Evolutionary conservation across 1,140 invertebrate genomes (phyloP).

Genomic region (Aporrectodea caliginosa): DNA sequence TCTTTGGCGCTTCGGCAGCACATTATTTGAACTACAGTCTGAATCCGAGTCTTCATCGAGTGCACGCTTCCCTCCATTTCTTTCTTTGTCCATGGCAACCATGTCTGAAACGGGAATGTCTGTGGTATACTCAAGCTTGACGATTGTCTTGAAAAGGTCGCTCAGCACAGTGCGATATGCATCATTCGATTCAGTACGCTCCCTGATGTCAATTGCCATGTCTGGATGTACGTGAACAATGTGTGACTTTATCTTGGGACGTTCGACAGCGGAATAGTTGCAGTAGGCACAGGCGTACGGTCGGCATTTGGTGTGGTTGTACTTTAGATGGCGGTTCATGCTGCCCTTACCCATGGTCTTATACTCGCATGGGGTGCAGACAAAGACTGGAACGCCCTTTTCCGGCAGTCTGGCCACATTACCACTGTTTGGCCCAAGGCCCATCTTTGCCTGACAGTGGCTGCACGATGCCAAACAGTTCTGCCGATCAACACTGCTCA

Average conservation of each 20-base stretch:
- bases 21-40: neutral
- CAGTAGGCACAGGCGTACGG: conserved; percentile 25
- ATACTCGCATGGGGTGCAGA: conserved; percentile 19
- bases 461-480: conserved; percentile 6
- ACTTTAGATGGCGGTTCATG: conserved; percentile 26
- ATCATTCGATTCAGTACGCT: neutral
- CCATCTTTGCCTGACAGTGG: conserved; percentile 5
- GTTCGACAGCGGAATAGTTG: conserved; percentile 19
- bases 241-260: conserved; percentile 17
- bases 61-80: neutral
- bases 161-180: neutral
- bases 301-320: conserved; percentile 23
- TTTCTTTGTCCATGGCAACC: neutral
- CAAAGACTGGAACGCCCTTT: neutral
- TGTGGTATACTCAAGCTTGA: neutral
- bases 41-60: neutral
- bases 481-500: conserved; percentile 1
- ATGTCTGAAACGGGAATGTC: neutral
- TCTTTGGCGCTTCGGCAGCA: neutral
- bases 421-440: conserved; percentile 11
- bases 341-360: conserved; percentile 15
- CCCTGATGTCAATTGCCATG: conserved; percentile 1
- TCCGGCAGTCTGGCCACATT: neutral
- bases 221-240: conserved; percentile 13
- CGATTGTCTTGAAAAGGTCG: conserved; percentile 14